phyloP scores from a whole-genome alignment of 2,888 invertebrate species.

The Geotrupes spiniger region DNA sequence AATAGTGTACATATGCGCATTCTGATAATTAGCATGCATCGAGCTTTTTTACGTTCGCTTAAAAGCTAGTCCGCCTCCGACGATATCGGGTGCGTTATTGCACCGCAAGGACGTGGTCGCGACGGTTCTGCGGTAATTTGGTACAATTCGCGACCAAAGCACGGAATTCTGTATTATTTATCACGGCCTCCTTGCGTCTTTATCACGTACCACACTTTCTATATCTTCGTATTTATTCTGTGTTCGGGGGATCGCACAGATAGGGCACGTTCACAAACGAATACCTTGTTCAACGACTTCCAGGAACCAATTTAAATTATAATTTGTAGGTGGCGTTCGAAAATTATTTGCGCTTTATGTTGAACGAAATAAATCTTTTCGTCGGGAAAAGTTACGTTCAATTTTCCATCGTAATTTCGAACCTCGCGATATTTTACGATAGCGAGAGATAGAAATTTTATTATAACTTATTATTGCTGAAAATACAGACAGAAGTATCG shows the following conservation, averaged over 20 bases:
- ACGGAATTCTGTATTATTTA: slow-evolving; percentile 44
- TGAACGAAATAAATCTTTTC: no score
- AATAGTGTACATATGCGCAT: no score
- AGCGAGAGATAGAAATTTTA: no score
- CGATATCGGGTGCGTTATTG: slow-evolving; percentile 11
- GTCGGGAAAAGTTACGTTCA: no score
- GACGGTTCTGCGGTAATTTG: slow-evolving; percentile 20
- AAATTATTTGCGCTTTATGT: slow-evolving; percentile 1
- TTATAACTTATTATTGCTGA: no score
- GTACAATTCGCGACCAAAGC: slow-evolving; percentile 29
- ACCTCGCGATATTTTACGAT: no score
- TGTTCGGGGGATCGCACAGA: slow-evolving; percentile 27
- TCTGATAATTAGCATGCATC: no score
- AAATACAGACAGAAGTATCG: no score
- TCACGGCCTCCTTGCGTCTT: slow-evolving; percentile 39
- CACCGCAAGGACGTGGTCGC: slow-evolving; percentile 24
- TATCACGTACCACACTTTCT: slow-evolving; percentile 43
- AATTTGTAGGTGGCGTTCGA: slow-evolving; percentile 20
- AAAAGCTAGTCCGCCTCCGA: not conserved
- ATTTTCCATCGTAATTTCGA: no score
- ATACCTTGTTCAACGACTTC: slow-evolving; percentile 25
- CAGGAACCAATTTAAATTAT: slow-evolving; percentile 28
- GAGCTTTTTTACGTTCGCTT: slow-evolving; percentile 1
- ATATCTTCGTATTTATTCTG: slow-evolving; percentile 39
- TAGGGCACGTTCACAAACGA: slow-evolving; percentile 32